These are phyloP conservation scores for Nephrotoma flavescens DNA, from an alignment of 2,888 invertebrate genomes.

Conservation along the genomic window DNA sequence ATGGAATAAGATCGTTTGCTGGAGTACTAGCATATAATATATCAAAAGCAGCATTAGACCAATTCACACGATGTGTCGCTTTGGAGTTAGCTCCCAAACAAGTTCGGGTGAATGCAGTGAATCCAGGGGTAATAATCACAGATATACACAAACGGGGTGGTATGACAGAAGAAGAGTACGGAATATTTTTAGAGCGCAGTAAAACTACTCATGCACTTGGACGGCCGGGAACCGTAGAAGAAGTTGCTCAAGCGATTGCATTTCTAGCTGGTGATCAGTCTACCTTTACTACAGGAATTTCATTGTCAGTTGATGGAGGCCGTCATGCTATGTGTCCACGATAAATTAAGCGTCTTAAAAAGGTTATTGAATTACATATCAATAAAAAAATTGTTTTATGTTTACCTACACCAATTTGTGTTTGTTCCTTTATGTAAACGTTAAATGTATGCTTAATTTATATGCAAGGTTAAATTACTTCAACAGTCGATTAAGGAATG, in stretches of 20 bases:
- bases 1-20: constrained; percentile 69
- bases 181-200: constrained; percentile 57
- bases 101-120: constrained; percentile 72
- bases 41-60: constrained; percentile 82
- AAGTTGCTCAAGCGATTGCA: constrained; percentile 69
- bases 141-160: constrained; percentile 61
- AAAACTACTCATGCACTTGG: constrained; percentile 75
- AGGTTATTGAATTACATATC: not conserved
- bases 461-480: too few relatives aligned
- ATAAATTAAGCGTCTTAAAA: constrained; percentile 5
- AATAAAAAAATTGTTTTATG: not conserved
- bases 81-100: constrained; percentile 58
- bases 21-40: constrained; percentile 72
- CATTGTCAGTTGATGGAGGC: constrained; percentile 81
- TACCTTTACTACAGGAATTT: constrained; percentile 73
- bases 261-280: constrained; percentile 70
- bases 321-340: constrained; percentile 76
- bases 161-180: constrained; percentile 58
- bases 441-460: too few relatives aligned
- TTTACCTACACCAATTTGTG: too few relatives aligned
- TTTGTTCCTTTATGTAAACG: too few relatives aligned
- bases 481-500: too few relatives aligned
- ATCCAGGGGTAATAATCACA: constrained; percentile 79
- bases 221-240: constrained; percentile 56
- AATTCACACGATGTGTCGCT: constrained; percentile 77